A percentile compares a stretch with the other conserved stretches of the same genome.
These are phyloP conservation scores for Thymallus thymallus DNA, from an alignment of 2,113 vertebrate species.

Conservation along the genomic window DNA sequence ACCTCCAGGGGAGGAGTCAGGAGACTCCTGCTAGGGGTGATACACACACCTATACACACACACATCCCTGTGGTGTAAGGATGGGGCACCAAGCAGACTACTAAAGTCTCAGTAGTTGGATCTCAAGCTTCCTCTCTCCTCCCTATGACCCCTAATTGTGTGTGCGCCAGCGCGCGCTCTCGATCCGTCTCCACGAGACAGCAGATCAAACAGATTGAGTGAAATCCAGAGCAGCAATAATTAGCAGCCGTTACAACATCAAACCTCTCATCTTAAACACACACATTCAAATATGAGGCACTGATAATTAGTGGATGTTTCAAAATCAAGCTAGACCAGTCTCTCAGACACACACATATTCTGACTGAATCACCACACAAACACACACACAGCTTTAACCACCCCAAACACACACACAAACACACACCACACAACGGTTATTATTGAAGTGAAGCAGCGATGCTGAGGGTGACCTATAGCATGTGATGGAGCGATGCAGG, in stretches of 20 bases:
- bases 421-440: neutral
- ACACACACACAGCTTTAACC: neutral
- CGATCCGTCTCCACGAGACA: slow-evolving; percentile 65
- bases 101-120: slow-evolving; percentile 57
- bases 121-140: slow-evolving; percentile 49
- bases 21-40: slow-evolving; percentile 28
- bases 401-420: slow-evolving; percentile 8
- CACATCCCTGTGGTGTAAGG: slow-evolving; percentile 36
- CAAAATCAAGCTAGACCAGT: slow-evolving; percentile 24
- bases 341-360: neutral
- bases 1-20: slow-evolving; percentile 36
- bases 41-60: slow-evolving; percentile 24
- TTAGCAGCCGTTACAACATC: slow-evolving; percentile 78
- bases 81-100: slow-evolving; percentile 42
- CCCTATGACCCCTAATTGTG: slow-evolving; percentile 53
- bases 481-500: too few relatives aligned
- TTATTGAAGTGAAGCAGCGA: too few relatives aligned
- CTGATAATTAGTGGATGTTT: slow-evolving; percentile 35
- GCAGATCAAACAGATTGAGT: slow-evolving; percentile 76
- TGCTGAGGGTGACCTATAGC: too few relatives aligned
- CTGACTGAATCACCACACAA: neutral
- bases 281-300: slow-evolving; percentile 3
- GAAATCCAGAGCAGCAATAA: slow-evolving; percentile 76
- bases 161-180: slow-evolving; percentile 44
- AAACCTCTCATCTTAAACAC: slow-evolving; percentile 12